Base-by-base conservation (phyloP, 1,140 invertebrate genomes). In the Drosophila ambigua region DNA sequence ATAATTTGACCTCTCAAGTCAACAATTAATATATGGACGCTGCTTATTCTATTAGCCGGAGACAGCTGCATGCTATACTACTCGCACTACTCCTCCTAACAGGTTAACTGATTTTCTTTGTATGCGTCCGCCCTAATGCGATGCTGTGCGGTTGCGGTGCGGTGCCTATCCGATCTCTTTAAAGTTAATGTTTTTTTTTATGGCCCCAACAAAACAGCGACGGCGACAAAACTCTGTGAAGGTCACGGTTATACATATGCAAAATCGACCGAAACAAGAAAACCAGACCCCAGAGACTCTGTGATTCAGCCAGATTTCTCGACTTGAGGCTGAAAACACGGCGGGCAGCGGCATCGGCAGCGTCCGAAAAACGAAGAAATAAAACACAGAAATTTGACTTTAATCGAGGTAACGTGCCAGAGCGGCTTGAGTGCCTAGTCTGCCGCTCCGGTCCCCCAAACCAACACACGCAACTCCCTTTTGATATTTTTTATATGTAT, bases 351-450 rank as follows among this genome's bases (percentile, higher is more conserved):
- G 20, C 20, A 20, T 0, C 20, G 31, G 31, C 60, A 59, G 62
- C 41, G 35, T 39, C 11, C 16, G 63, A 59, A 46, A 72, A 62
- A 49, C 55, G 53, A 31, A 43, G 55, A 48, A 68, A 44, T 73
- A 71, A 72, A 71, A 72, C 66, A 51, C 28, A n/a, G 55, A 77
- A 65, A 72, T 69, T 84, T 78, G 69, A 65, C 66, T 64, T 72
- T 80, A 85, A 85, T 85, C 82, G 82, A 87, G 83, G 82, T 83
- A 83, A 88, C 78, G 75, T 87, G 81, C 68, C 82, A 87, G 77
- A 78, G 77, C 35, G 35, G 35, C 35, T 39, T 13, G 35, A 39
- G 35, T 39, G 11, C 35, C 11, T 35, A 35, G 81, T 77, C 68
- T 75, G 52, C 39, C 48, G 44, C 43, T 52, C 16, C 31, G 41